Base-by-base conservation (phyloP, 2,888 invertebrate genomes). In the Ormyrus nitidulus region DNA sequence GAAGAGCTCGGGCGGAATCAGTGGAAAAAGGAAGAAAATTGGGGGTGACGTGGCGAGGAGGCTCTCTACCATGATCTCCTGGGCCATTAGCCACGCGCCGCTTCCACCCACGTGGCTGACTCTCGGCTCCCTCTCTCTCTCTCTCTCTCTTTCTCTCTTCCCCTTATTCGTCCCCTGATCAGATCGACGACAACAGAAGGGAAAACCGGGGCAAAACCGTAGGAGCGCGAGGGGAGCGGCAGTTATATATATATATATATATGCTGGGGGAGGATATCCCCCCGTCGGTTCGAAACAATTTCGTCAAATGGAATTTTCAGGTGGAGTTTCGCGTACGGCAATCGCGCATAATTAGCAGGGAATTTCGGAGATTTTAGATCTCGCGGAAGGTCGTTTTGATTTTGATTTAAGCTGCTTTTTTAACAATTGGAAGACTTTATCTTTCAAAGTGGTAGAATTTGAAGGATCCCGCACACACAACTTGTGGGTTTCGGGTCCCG, bases 71-170 rank as follows among this genome's bases (percentile, higher is more conserved):
- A 44, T 66, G 81, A 82, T 83, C 79, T 81, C 77, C 75, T 74
- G 82, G 77, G 77, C 81, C 81, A 83, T 84, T 83, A 81, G 78
- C 66, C 80, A 77, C 72, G 76, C 77, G 77, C 80, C 68, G 69
- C 75, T 46, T 46, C 44, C 59, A 51, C 54, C 81, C 84, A 84
- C 83, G 84, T 83, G 83, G 77, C 81, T 79, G 61, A 58, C 44
- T 9, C 44, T n/a, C 61, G 48, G n/a, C 4, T 34, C 34, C 34
- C 71, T 54, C 44, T 34, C 8, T 49, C 56, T 13, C 44, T 2
- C 53, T 56, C 46, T 8, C n/a, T 48, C 69, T 46, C 13, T 19
- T 10, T 13, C 34, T 3, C 54, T 44, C 44, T 58, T 34, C 4
- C 34, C 34, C 34, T 34, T 34, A 34, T 34, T 34, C 34, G 34